Base-by-base conservation (phyloP, 1,140 invertebrate species). In the Pseudachorutes palmiensis region DNA sequence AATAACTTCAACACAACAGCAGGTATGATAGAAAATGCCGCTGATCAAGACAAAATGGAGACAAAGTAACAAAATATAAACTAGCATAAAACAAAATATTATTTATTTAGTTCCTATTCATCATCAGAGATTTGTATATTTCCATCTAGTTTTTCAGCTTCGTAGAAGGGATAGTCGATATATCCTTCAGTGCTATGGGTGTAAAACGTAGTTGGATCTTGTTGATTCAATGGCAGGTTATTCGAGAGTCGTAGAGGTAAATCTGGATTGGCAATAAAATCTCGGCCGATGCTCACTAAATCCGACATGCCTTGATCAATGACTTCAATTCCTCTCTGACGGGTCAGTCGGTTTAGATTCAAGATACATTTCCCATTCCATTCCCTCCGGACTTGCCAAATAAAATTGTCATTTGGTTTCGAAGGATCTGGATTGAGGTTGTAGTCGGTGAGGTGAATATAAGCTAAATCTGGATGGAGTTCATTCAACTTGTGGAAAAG, bases 231-330 rank as follows among this genome's bases (percentile, higher is more conserved):
- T 9, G 51, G 14, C 24, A 12, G 24, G 24, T 24, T 55, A 14
- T 55, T 14, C 5, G 12, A 24, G 5, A 55, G 24, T 5, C 51
- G 51, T 5, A 55, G 24, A 26, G 51, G 51, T 55, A 55, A 26
- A 26, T 55, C 51, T 55, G 51, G 51, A 55, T 55, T 55, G 12
- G 51, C 51, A 5, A 55, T 16, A 26, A 55, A 55, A 26, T 55
- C 51, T 22, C 51, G 9, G 9, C 51, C 51, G 14, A 55, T 5
- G 5, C 9, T 5, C 12, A 55, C 12, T 22, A 55, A 19, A 26
- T 55, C 51, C 12, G 14, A 9, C 5, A 5, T 12, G 24, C 24
- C 24, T 26, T 55, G 3, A 14, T 55, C 51, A 5, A 55, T 5
- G 3, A 55, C 12, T 14, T 55, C 51, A 26, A 55, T 55, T 26